A percentile compares a stretch with the other conserved stretches of the same genome.
These are phyloP conservation scores for Cariama cristata DNA, from an alignment of 2,113 vertebrate genomes.

Conservation along the genomic window DNA sequence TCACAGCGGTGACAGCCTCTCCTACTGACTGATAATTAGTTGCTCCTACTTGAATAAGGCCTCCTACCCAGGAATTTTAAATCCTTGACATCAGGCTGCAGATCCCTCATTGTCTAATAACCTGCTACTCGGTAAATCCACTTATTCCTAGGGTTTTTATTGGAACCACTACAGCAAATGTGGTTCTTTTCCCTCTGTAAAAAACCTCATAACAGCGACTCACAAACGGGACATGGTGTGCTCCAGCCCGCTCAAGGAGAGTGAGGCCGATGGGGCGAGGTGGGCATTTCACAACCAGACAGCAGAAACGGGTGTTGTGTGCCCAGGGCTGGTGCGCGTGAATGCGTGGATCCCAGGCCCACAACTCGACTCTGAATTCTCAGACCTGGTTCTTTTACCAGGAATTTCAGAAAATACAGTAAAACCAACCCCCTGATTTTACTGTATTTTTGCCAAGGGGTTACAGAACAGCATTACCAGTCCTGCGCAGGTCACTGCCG, in stretches of 20 bases:
- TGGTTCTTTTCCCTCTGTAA: background rate
- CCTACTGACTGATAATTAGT: background rate
- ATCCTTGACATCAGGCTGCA: background rate
- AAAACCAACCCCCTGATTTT: fast-evolving
- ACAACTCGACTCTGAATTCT: background rate
- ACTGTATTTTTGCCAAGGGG: background rate
- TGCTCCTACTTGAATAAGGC: background rate
- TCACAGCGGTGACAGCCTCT: background rate
- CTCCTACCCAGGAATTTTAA: background rate
- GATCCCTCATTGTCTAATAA: background rate
- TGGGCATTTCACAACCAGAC: background rate
- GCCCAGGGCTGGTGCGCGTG: background rate
- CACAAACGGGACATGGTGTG: fast-evolving
- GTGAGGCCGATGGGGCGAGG: background rate
- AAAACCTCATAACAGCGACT: background rate
- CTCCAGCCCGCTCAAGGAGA: background rate
- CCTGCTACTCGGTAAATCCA: background rate
- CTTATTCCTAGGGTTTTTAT: background rate
- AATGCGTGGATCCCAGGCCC: background rate
- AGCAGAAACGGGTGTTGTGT: background rate
- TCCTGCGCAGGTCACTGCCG: background rate
- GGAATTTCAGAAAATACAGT: background rate
- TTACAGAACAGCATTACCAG: fast-evolving
- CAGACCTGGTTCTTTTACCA: background rate
- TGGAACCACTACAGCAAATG: background rate